phyloP scores from a whole-genome alignment of 2,797 vertebrate species.

The Poecilia picta region DNA sequence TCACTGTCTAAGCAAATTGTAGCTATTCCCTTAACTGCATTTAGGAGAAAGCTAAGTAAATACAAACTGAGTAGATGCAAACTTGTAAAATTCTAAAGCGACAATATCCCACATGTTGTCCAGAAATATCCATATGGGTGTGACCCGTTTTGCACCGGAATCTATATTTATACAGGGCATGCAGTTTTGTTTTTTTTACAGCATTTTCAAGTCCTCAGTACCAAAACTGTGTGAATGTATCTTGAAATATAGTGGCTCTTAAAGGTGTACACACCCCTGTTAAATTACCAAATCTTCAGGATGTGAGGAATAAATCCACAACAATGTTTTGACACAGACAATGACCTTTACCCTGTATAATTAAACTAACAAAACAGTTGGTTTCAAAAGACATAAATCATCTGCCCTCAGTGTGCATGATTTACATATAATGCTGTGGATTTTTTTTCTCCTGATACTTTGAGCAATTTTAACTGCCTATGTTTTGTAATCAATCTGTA shows the following conservation, averaged over 20 bases:
- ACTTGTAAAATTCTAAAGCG: not conserved
- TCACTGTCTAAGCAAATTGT: constrained; percentile 41
- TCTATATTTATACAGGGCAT: not conserved
- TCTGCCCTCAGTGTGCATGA: not conserved
- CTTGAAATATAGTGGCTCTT: not conserved
- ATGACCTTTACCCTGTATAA: not conserved
- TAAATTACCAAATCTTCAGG: not conserved
- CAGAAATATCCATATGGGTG: not conserved
- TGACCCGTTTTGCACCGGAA: not conserved
- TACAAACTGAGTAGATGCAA: not conserved
- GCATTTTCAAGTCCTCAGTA: not conserved
- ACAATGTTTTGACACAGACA: not conserved
- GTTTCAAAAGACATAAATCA: not conserved
- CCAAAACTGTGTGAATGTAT: not conserved
- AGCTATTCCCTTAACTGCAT: constrained; percentile 5
- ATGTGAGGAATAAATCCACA: not conserved
- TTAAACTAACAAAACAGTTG: not conserved
- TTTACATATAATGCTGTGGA: not conserved
- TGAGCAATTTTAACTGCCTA: not conserved
- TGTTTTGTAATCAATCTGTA: not conserved
- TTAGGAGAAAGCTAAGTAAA: not conserved
- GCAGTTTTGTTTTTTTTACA: not conserved
- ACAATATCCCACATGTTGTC: not conserved
- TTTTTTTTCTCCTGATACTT: not conserved
- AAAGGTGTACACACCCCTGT: not conserved